A percentile compares a stretch with the other conserved stretches of the same genome.
Evolutionary conservation across 2,888 invertebrate genomes (phyloP).

Genomic region (Noctua comes): DNA sequence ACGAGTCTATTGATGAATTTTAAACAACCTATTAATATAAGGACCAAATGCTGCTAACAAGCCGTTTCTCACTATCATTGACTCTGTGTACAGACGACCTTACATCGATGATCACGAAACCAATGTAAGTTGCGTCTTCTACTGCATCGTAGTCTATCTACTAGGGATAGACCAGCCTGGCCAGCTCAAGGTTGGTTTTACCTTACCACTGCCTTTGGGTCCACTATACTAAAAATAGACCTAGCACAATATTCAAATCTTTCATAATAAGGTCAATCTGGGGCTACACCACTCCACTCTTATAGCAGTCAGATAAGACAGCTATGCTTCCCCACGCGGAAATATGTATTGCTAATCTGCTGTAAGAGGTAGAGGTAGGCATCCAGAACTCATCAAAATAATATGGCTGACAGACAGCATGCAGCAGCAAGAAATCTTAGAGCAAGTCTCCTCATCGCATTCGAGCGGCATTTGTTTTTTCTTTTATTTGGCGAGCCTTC

Average conservation of each 20-base stretch:
- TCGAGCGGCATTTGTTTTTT: constrained; percentile 8
- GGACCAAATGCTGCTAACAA: not conserved
- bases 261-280: not conserved
- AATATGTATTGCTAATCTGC: not conserved
- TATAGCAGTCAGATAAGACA: not conserved
- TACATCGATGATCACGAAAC: not conserved
- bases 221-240: not conserved
- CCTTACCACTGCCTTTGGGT: not conserved
- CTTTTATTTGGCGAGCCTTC: constrained; percentile 2
- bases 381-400: not conserved
- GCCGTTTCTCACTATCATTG: not conserved
- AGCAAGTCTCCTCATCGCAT: not conserved
- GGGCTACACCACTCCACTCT: too few relatives aligned
- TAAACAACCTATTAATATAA: constrained; percentile 7
- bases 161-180: not conserved
- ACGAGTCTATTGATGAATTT: constrained; percentile 14
- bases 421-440: not conserved
- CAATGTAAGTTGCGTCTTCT: not conserved
- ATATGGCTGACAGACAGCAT: not conserved
- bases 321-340: not conserved
- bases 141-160: not conserved
- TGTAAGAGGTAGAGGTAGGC: not conserved
- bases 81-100: not conserved
- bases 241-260: not conserved
- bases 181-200: not conserved